These are phyloP conservation scores for Chalcis sispes DNA, from an alignment of 2,888 invertebrate genomes.

Conservation along the genomic window DNA sequence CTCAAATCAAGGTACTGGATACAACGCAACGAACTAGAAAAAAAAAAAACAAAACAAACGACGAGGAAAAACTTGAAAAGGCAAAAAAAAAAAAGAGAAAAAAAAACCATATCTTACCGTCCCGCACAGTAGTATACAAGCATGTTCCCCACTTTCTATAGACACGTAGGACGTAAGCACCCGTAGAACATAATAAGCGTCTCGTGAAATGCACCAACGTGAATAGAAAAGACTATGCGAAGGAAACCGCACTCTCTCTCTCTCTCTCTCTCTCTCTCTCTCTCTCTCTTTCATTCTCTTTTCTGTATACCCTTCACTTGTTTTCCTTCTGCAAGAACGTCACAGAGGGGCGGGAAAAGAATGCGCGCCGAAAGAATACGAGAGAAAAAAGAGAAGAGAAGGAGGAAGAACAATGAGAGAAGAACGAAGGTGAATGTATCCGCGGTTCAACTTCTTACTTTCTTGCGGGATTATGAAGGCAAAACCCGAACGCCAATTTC, in stretches of 20 bases:
- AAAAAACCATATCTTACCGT: constrained; percentile 18
- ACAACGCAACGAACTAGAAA: too few species aligned
- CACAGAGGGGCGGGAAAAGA: constrained; percentile 38
- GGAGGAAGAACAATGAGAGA: constrained; percentile 55
- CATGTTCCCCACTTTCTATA: constrained; percentile 4
- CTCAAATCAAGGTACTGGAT: constrained; percentile 29
- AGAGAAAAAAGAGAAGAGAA: constrained; percentile 34
- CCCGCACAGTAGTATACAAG: constrained; percentile 9
- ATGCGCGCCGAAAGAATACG: constrained; percentile 28
- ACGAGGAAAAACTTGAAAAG: constrained; percentile 25
- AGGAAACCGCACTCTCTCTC: constrained; percentile 8
- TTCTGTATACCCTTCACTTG: constrained; percentile 19
- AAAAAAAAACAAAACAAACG: constrained; percentile 17
- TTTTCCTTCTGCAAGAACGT: neutral
- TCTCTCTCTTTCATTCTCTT: too few species aligned
- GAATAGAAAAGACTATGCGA: neutral
- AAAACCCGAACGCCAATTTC: constrained; percentile 36
- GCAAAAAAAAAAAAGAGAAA: constrained; percentile 28
- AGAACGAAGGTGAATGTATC: constrained; percentile 42
- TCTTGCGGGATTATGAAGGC: constrained; percentile 26
- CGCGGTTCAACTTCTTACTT: neutral
- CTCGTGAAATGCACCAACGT: constrained; percentile 25
- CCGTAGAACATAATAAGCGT: constrained; percentile 49
- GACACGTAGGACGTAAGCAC: constrained; percentile 11
- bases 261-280: too few species aligned